phyloP scores from a whole-genome alignment of 2,888 invertebrate genomes.

The Odontocolon sp. region DNA sequence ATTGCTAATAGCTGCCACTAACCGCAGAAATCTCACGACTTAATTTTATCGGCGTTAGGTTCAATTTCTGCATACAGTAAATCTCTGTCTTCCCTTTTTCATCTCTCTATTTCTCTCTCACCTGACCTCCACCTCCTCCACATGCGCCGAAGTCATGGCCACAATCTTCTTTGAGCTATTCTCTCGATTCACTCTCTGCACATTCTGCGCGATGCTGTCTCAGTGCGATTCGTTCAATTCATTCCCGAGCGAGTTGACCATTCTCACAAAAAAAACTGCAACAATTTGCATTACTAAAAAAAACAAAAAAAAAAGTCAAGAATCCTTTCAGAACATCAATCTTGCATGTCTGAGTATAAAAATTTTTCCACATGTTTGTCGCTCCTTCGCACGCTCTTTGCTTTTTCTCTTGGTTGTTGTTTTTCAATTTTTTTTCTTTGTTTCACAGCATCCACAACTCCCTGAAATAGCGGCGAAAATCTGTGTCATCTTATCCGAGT shows the following conservation, averaged over 20 bases:
- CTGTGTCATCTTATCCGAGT: background rate
- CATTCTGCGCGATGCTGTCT: background rate
- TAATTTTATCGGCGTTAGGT: slow-evolving; percentile 5
- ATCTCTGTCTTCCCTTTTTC: background rate
- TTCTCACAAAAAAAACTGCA: background rate
- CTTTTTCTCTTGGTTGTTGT: background rate
- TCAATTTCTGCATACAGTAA: slow-evolving; percentile 8
- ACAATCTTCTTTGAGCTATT: slow-evolving; percentile 23
- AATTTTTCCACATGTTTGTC: background rate
- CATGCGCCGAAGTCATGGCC: slow-evolving; percentile 27
- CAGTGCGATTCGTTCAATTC: slow-evolving; percentile 9
- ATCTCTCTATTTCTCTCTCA: slow-evolving; percentile 8
- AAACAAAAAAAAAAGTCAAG: background rate
- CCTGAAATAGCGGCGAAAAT: background rate
- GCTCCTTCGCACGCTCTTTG: background rate
- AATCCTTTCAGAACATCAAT: background rate
- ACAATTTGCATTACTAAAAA: too few relatives aligned
- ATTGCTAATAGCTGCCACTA: slow-evolving; percentile 26
- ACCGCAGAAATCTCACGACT: background rate
- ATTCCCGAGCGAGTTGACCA: background rate
- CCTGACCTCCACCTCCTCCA: slow-evolving; percentile 32
- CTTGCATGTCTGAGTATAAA: background rate
- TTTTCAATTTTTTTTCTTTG: background rate
- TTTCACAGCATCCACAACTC: background rate
- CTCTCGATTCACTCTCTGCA: background rate